phyloP scores from a whole-genome alignment of 1,140 invertebrate genomes.

The Rhagoletis pomonella region DNA sequence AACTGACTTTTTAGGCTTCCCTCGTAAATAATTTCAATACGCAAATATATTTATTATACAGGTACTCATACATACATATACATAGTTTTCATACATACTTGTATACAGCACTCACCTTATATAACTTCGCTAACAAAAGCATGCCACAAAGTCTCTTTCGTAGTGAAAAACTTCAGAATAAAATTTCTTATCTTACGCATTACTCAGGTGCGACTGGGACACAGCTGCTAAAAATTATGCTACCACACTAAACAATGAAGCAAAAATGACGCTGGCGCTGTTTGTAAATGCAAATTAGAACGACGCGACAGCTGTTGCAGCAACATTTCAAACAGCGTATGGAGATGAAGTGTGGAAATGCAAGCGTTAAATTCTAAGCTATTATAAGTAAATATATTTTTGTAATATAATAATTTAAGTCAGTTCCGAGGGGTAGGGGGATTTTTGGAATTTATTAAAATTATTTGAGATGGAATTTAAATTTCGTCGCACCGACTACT shows the following conservation, averaged over 20 bases:
- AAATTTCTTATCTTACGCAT: background rate
- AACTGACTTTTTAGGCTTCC: no score
- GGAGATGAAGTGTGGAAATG: background rate
- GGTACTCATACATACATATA: no score
- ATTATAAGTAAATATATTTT: background rate
- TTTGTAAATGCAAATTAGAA: slow-evolving; percentile 50
- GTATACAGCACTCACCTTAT: no score
- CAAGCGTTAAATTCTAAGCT: background rate
- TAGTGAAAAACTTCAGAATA: no score
- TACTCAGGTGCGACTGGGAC: slow-evolving; percentile 22
- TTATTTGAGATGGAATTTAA: background rate
- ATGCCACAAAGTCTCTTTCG: no score
- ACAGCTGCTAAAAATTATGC: slow-evolving; percentile 17
- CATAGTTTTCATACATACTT: no score
- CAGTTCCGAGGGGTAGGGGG: background rate
- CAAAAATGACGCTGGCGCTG: background rate
- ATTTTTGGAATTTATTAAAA: background rate
- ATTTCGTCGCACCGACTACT: no score
- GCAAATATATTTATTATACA: no score
- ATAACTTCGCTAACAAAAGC: no score
- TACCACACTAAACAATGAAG: background rate
- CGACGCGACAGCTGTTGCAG: slow-evolving; percentile 20
- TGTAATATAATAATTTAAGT: background rate
- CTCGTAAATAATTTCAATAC: no score
- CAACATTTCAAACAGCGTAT: background rate